phyloP scores from a whole-genome alignment of 2,888 invertebrate species.

The Leptura quadrifasciata region DNA sequence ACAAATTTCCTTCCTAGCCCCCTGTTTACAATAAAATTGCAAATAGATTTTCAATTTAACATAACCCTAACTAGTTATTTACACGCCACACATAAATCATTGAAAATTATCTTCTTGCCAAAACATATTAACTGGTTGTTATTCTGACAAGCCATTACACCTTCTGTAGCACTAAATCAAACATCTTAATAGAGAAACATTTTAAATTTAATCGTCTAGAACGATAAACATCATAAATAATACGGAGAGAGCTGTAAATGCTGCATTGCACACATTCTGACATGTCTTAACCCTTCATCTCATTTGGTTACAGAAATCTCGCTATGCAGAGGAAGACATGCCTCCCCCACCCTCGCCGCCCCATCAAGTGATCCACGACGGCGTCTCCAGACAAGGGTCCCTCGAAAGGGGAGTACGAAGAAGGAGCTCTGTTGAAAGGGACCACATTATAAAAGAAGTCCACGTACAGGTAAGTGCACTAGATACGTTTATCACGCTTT shows the following conservation, averaged over 20 bases:
- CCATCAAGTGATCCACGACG: conserved; percentile 61
- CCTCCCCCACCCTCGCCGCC: conserved; percentile 77
- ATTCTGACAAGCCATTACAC: background rate
- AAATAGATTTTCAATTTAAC: too few relatives aligned
- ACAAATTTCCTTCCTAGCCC: too few relatives aligned
- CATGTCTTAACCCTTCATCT: background rate
- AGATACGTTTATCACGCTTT: conserved; percentile 15
- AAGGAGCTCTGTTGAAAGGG: conserved; percentile 65
- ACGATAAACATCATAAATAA: conserved; percentile 1
- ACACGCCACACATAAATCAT: background rate
- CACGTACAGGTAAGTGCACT: conserved; percentile 57
- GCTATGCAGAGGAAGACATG: conserved; percentile 75
- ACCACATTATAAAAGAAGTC: conserved; percentile 59
- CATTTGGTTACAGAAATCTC: conserved; percentile 74
- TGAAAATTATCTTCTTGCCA: background rate
- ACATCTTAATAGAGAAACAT: background rate
- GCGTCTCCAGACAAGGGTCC: conserved; percentile 71
- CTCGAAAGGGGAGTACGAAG: conserved; percentile 69
- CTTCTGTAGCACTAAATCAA: background rate
- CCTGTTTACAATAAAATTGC: too few relatives aligned
- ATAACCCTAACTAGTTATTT: too few relatives aligned
- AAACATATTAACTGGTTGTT: background rate
- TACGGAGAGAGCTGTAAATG: background rate
- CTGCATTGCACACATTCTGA: background rate
- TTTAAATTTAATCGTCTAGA: background rate